These are phyloP conservation scores for Himalopsyche tibetana DNA, from an alignment of 2,888 invertebrate species.

Conservation along the genomic window DNA sequence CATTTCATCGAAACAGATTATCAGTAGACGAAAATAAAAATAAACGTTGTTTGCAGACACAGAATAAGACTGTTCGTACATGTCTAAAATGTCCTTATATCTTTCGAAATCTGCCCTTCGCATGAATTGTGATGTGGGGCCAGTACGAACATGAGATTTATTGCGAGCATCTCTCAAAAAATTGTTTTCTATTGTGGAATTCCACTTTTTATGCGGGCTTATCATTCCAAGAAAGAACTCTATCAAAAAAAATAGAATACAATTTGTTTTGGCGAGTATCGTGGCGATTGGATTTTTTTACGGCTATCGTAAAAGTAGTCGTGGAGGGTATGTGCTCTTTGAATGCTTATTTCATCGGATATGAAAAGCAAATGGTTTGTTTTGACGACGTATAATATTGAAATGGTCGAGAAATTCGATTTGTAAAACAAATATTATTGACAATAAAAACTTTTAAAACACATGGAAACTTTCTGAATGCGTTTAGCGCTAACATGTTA, in stretches of 20 bases:
- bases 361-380: slow-evolving; percentile 19
- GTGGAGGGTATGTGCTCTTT: neutral
- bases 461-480: too few relatives aligned
- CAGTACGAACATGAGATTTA: slow-evolving; percentile 16
- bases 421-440: too few relatives aligned
- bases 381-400: neutral
- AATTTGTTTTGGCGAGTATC: slow-evolving; percentile 17
- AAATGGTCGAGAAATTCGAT: neutral
- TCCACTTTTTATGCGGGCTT: slow-evolving; percentile 7
- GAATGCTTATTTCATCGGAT: slow-evolving; percentile 26
- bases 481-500: too few relatives aligned
- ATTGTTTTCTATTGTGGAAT: slow-evolving; percentile 29
- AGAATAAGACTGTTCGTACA: neutral
- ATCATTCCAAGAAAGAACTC: slow-evolving; percentile 34
- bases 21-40: slow-evolving; percentile 24
- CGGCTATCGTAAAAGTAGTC: slow-evolving; percentile 22
- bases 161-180: slow-evolving; percentile 28
- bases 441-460: too few relatives aligned
- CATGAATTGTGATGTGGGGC: slow-evolving; percentile 26
- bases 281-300: slow-evolving; percentile 21
- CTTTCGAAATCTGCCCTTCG: slow-evolving; percentile 22
- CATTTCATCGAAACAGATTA: slow-evolving; percentile 11
- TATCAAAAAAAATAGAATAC: slow-evolving; percentile 30
- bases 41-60: neutral
- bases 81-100: slow-evolving; percentile 18